A percentile compares a stretch with the other conserved stretches of the same genome.
Evolutionary conservation across 2,113 vertebrate genomes (phyloP).

Genomic region (Zapus hudsonius): DNA sequence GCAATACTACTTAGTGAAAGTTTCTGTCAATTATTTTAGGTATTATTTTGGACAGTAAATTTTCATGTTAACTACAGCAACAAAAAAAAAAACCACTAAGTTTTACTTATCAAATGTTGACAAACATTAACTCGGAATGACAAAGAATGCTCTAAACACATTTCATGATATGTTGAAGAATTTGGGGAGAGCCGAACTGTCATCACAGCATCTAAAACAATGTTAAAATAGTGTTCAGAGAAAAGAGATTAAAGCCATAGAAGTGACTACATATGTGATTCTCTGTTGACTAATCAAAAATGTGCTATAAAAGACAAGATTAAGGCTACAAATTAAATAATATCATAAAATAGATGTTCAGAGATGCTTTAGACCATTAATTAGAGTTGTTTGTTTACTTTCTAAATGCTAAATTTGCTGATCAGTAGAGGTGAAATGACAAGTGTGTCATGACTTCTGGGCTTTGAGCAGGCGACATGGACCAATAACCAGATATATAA

Average conservation of each 20-base stretch:
- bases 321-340: too few species aligned
- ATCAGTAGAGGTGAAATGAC: not conserved
- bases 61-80: not conserved
- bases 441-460: not conserved
- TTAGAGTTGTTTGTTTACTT: not conserved
- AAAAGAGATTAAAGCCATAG: too few species aligned
- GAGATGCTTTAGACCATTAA: not conserved
- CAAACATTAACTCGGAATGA: not conserved
- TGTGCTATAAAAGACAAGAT: too few species aligned
- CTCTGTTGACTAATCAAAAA: too few species aligned
- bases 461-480: not conserved
- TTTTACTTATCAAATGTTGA: conserved; percentile 3
- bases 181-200: not conserved
- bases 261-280: too few species aligned
- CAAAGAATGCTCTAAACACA: not conserved
- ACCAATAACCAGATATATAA: not conserved
- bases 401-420: not conserved
- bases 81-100: not conserved
- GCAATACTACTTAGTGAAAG: too few species aligned
- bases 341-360: not conserved
- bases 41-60: not conserved
- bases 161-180: not conserved
- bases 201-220: not conserved
- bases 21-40: not conserved
- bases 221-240: not conserved